A percentile compares a stretch with the other conserved stretches of the same genome.
These are phyloP conservation scores for Danio aesculapii DNA, from an alignment of 2,797 vertebrate genomes.

Conservation along the genomic window DNA sequence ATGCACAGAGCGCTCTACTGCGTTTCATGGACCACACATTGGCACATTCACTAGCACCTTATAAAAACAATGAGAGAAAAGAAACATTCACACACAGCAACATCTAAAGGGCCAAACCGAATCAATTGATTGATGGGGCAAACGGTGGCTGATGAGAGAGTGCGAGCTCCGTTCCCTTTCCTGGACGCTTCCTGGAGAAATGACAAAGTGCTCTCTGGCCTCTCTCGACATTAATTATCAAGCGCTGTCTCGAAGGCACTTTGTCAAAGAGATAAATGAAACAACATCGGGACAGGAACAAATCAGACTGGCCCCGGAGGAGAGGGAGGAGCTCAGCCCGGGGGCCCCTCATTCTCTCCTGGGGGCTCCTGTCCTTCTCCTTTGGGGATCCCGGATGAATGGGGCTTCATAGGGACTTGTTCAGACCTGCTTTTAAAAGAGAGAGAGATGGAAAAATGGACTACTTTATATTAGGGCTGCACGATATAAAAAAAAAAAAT, in stretches of 20 bases:
- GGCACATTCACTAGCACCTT: constrained; percentile 53
- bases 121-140: constrained; percentile 70
- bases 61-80: constrained; percentile 49
- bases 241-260: constrained; percentile 74
- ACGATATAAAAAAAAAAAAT: no score
- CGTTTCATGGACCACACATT: constrained; percentile 30
- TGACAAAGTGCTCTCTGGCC: constrained; percentile 74
- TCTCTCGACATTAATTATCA: constrained; percentile 79
- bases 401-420: constrained; percentile 48
- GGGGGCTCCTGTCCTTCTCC: constrained; percentile 47
- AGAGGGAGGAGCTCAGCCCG: constrained; percentile 51
- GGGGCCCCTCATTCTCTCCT: constrained; percentile 52
- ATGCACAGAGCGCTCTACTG: background rate
- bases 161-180: constrained; percentile 60
- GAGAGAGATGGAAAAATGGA: background rate
- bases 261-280: constrained; percentile 81
- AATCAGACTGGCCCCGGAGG: constrained; percentile 68
- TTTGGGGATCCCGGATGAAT: constrained; percentile 43
- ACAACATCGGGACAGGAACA: constrained; percentile 68
- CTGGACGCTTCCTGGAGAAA: constrained; percentile 70
- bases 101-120: constrained; percentile 58
- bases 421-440: constrained; percentile 22
- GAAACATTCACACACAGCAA: constrained; percentile 43
- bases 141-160: constrained; percentile 58
- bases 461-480: background rate